A percentile compares a stretch with the other conserved stretches of the same genome.
Conservation (phyloP, 1,140 invertebrate genomes). For the Anagrus nilaparvatae region DNA sequence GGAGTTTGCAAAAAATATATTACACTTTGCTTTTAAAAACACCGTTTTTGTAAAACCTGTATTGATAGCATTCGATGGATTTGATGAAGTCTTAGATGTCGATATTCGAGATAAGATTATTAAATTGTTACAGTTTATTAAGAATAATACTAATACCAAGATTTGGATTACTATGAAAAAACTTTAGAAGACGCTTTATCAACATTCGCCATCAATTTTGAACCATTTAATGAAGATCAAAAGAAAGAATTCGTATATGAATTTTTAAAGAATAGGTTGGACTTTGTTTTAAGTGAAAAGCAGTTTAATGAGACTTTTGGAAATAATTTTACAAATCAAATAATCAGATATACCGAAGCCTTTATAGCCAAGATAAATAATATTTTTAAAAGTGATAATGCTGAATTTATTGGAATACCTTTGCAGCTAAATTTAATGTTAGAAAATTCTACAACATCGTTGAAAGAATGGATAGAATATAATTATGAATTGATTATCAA, state of each 20-base stretch:
- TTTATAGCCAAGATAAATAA: not conserved
- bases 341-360: not conserved
- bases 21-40: not conserved
- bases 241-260: not conserved
- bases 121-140: not conserved
- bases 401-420: too few species aligned
- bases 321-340: not conserved
- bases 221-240: not conserved
- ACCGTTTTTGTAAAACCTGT: not conserved
- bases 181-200: not conserved
- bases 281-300: not conserved
- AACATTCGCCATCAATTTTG: not conserved
- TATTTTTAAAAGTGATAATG: not conserved
- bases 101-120: not conserved
- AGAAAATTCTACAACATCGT: too few species aligned
- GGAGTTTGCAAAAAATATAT: not conserved
- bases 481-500: too few species aligned
- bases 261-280: not conserved
- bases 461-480: too few species aligned
- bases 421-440: too few species aligned
- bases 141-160: not conserved
- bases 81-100: not conserved
- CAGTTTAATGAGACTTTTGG: not conserved
- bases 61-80: constrained; percentile 2
- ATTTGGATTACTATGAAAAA: not conserved